Evolutionary conservation across 2,888 invertebrate genomes (phyloP).

Genomic region (Apomyelois bistriatella): DNA sequence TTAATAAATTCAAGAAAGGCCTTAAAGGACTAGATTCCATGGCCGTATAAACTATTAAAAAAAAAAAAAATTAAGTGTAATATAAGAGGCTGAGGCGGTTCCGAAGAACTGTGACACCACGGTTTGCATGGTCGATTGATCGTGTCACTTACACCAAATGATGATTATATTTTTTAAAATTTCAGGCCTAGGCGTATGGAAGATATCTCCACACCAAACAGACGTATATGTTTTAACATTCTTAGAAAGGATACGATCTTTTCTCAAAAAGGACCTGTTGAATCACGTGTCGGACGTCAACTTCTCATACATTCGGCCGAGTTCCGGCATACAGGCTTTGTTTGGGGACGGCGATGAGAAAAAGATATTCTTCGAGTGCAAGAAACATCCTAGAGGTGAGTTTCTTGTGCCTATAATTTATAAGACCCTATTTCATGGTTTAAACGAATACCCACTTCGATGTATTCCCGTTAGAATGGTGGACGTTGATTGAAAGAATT

Average conservation of each 20-base stretch:
- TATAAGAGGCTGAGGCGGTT: slow-evolving; percentile 1
- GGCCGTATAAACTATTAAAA: too few species aligned
- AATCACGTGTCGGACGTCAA: slow-evolving; percentile 81
- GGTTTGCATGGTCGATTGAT: too few species aligned
- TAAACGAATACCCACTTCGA: too few species aligned
- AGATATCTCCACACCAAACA: slow-evolving; percentile 79
- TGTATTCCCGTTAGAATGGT: too few species aligned
- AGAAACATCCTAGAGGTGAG: slow-evolving; percentile 60
- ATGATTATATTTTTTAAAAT: slow-evolving; percentile 1
- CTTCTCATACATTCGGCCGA: slow-evolving; percentile 81
- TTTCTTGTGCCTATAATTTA: not conserved
- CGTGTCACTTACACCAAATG: too few species aligned
- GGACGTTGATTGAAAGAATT: too few species aligned
- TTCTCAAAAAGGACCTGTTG: slow-evolving; percentile 70
- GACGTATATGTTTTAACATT: slow-evolving; percentile 83
- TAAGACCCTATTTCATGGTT: too few species aligned
- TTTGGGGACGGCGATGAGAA: slow-evolving; percentile 33
- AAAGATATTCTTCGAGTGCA: slow-evolving; percentile 55
- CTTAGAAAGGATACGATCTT: slow-evolving; percentile 77
- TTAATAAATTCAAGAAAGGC: too few species aligned
- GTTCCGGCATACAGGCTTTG: slow-evolving; percentile 35
- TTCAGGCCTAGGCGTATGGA: slow-evolving; percentile 83
- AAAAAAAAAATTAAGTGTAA: too few species aligned
- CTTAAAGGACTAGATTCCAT: too few species aligned
- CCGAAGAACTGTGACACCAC: too few species aligned